These are phyloP conservation scores for Chloroclysta siterata DNA, from an alignment of 2,888 invertebrate genomes.

Conservation along the genomic window DNA sequence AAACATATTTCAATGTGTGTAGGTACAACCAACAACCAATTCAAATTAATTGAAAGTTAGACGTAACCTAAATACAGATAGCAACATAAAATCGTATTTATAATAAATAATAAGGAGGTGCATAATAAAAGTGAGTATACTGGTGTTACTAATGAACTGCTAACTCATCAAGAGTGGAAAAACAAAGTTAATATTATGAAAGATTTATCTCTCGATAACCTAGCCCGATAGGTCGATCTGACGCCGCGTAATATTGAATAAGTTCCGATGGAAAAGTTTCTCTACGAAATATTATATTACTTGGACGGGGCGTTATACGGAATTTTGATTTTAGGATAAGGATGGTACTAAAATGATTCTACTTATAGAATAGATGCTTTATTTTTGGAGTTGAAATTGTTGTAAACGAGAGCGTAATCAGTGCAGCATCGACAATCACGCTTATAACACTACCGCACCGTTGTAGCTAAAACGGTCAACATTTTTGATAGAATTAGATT, in stretches of 20 bases:
- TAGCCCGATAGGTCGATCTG: constrained; percentile 50
- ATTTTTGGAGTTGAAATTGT: background rate
- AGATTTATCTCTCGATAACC: constrained; percentile 60
- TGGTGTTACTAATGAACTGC: constrained; percentile 21
- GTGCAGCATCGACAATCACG: background rate
- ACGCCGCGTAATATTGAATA: constrained; percentile 76
- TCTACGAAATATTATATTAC: constrained; percentile 79
- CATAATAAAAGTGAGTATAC: too few relatives aligned
- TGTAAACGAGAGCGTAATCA: background rate
- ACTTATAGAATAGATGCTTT: background rate
- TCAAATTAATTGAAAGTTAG: too few relatives aligned
- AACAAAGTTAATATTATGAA: constrained; percentile 42
- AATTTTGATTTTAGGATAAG: constrained; percentile 77
- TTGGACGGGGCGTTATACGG: constrained; percentile 65
- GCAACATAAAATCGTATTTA: too few relatives aligned
- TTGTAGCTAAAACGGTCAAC: background rate
- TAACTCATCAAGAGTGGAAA: constrained; percentile 39
- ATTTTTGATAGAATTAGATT: background rate
- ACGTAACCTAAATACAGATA: too few relatives aligned
- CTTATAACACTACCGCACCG: background rate
- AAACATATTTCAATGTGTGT: too few relatives aligned
- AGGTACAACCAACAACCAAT: too few relatives aligned
- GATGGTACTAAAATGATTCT: constrained; percentile 23
- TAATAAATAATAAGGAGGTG: too few relatives aligned
- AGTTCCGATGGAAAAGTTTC: constrained; percentile 78